These are phyloP conservation scores for Prionailurus bengalensis DNA, from an alignment of 2,113 vertebrate species.

Conservation along the genomic window DNA sequence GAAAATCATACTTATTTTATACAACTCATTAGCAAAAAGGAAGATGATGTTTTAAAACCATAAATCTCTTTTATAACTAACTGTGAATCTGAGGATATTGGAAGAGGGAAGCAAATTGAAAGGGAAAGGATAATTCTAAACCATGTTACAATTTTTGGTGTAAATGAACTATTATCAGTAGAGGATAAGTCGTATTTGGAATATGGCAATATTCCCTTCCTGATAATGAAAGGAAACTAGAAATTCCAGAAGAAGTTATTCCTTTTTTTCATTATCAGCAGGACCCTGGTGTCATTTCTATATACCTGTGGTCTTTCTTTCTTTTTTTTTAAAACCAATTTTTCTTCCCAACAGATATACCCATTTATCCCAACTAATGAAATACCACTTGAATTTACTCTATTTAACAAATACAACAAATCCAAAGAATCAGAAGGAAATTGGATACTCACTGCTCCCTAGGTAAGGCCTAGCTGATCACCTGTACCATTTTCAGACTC, in stretches of 20 bases:
- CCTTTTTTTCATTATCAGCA: conserved; percentile 71
- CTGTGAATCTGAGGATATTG: conserved; percentile 74
- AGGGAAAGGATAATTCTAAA: conserved; percentile 76
- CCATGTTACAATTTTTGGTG: conserved; percentile 77
- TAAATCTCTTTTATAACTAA: conserved; percentile 85
- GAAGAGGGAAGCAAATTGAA: conserved; percentile 80
- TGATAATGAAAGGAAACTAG: conserved; percentile 85
- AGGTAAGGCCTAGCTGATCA: conserved; percentile 75
- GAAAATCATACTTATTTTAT: conserved; percentile 89
- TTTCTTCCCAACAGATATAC: conserved; percentile 77
- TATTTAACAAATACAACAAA: conserved; percentile 72
- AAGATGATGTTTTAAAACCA: conserved; percentile 81
- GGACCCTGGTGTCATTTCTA: conserved; percentile 54
- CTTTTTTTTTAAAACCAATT: conserved; percentile 44
- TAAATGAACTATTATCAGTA: conserved; percentile 84
- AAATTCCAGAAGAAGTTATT: conserved; percentile 81
- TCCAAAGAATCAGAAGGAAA: conserved; percentile 80
- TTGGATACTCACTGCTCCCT: conserved; percentile 68
- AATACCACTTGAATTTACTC: conserved; percentile 76
- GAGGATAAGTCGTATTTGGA: conserved; percentile 83
- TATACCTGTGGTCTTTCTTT: conserved; percentile 47
- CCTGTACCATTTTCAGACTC: conserved; percentile 72
- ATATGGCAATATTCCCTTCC: conserved; percentile 77
- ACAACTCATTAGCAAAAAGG: conserved; percentile 86
- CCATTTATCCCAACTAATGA: conserved; percentile 79